These are phyloP conservation scores for Bergia puertoricense DNA, from an alignment of 92 coral and sea anemone genomes.

Conservation along the genomic window DNA sequence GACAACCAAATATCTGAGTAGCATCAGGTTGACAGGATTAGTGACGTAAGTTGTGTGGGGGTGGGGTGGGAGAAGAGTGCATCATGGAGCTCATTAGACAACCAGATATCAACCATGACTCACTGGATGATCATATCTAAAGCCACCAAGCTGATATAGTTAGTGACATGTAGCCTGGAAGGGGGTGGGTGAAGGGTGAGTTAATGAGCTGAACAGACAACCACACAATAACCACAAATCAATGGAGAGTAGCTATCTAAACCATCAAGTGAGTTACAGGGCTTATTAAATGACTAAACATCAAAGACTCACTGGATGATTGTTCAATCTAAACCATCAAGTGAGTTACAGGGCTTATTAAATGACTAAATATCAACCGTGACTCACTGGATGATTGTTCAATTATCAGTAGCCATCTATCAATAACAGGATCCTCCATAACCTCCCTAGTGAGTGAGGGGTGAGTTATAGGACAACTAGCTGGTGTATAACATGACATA, in stretches of 20 bases:
- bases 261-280: not conserved
- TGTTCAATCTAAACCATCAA: constrained; percentile 66
- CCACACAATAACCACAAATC: constrained; percentile 84
- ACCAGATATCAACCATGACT: constrained; percentile 82
- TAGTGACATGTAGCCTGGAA: not conserved
- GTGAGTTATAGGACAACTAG: constrained; percentile 64
- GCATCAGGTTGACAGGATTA: not conserved
- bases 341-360: not conserved
- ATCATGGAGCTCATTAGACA: constrained; percentile 87
- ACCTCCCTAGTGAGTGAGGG: constrained; percentile 75
- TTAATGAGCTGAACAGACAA: constrained; percentile 80
- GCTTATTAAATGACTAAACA: not conserved
- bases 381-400: too few species aligned
- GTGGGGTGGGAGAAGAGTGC: not conserved
- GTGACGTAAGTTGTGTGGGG: not conserved
- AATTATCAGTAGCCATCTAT: too few species aligned
- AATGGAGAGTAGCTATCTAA: constrained; percentile 71
- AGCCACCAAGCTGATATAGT: constrained; percentile 64
- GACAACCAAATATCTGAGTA: not conserved
- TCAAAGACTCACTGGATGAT: constrained; percentile 36
- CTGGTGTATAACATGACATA: constrained; percentile 41
- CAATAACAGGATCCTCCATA: constrained; percentile 96
- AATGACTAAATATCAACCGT: not conserved
- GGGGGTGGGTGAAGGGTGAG: constrained; percentile 6
- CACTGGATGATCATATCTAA: constrained; percentile 62